Evolutionary conservation across 2,113 vertebrate genomes (phyloP).

Genomic region (Tachuris rubrigastra): DNA sequence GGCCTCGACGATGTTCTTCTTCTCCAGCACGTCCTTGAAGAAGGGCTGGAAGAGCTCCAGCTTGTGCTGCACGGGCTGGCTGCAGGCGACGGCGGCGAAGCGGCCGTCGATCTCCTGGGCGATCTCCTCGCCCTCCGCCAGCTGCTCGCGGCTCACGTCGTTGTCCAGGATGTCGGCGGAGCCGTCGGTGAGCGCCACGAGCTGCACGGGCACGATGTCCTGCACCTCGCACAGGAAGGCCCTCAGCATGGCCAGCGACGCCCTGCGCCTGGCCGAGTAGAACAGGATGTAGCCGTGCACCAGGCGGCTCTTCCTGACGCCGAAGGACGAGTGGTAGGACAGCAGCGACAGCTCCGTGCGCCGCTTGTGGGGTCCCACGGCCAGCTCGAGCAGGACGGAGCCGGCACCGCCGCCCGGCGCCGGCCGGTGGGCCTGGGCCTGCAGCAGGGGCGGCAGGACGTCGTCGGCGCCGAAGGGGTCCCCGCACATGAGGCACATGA

Average conservation of each 20-base stretch:
- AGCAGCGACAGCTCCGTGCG: conserved; percentile 86
- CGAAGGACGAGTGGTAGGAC: conserved; percentile 93
- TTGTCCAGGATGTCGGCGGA: conserved; percentile 81
- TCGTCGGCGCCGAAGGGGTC: conserved; percentile 88
- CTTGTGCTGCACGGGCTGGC: conserved; percentile 81
- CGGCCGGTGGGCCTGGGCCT: conserved; percentile 84
- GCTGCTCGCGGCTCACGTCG: conserved; percentile 85
- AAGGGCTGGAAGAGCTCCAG: conserved; percentile 90
- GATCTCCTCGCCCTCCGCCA: conserved; percentile 90
- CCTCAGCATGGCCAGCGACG: conserved; percentile 90
- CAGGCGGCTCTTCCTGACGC: conserved; percentile 85
- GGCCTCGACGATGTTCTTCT: conserved; percentile 89
- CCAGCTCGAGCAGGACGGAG: conserved; percentile 81
- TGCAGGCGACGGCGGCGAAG: conserved; percentile 82
- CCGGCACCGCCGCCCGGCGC: conserved; percentile 61
- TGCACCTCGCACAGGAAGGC: conserved; percentile 96
- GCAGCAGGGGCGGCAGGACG: conserved; percentile 86
- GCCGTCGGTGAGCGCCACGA: conserved; percentile 86
- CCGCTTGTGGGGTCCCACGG: conserved; percentile 82
- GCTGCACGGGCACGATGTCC: conserved; percentile 92
- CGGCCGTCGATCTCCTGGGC: conserved; percentile 91
- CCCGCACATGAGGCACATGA: conserved; percentile 95
- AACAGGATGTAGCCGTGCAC: conserved; percentile 94
- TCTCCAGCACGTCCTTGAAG: conserved; percentile 90
- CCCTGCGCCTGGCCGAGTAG: conserved; percentile 88